Percentiles rank a stretch among this genome's conserved stretches.
Conservation (phyloP, 2,113 vertebrate genomes). For the Haplochromis vanheusdeni region DNA sequence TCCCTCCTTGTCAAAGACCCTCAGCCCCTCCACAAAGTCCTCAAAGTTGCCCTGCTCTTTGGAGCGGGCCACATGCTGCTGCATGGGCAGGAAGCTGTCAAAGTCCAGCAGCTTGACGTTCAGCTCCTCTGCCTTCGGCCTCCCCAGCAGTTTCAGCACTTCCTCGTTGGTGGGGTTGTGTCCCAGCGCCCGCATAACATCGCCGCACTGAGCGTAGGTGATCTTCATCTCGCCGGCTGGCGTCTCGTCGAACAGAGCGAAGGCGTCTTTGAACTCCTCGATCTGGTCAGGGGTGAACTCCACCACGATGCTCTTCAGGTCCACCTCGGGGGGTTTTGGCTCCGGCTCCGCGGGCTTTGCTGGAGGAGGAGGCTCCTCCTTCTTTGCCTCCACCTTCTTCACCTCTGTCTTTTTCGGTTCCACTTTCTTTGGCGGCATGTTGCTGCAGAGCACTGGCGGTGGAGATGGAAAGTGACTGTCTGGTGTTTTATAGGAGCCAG, state of each 20-base stretch:
- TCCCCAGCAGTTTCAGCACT: conserved; percentile 86
- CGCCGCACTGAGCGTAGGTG: conserved; percentile 83
- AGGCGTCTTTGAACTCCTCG: conserved; percentile 93
- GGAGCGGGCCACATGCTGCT: conserved; percentile 87
- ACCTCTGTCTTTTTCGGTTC: conserved; percentile 66
- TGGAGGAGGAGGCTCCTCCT: conserved; percentile 58
- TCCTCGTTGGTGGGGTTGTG: conserved; percentile 96
- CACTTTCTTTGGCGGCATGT: conserved; percentile 58
- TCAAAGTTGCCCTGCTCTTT: conserved; percentile 93
- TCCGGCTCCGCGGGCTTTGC: conserved; percentile 34
- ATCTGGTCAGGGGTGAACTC: conserved; percentile 81
- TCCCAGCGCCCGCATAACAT: conserved; percentile 87
- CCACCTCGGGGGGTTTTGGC: conserved; percentile 44
- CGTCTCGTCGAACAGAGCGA: conserved; percentile 88
- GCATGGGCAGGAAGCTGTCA: conserved; percentile 89
- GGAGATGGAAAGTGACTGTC: neutral
- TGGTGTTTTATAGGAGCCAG: neutral
- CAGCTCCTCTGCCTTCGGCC: conserved; percentile 89
- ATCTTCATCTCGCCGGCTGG: conserved; percentile 88
- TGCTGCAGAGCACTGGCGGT: neutral
- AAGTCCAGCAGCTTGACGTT: conserved; percentile 85
- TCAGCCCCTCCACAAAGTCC: conserved; percentile 94
- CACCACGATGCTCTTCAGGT: conserved; percentile 64
- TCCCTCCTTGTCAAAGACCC: conserved; percentile 75
- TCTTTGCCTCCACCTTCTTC: conserved; percentile 70